A percentile compares a stretch with the other conserved stretches of the same genome.
These are phyloP conservation scores for Tortricodes alternella DNA, from an alignment of 2,888 invertebrate species.

Conservation along the genomic window DNA sequence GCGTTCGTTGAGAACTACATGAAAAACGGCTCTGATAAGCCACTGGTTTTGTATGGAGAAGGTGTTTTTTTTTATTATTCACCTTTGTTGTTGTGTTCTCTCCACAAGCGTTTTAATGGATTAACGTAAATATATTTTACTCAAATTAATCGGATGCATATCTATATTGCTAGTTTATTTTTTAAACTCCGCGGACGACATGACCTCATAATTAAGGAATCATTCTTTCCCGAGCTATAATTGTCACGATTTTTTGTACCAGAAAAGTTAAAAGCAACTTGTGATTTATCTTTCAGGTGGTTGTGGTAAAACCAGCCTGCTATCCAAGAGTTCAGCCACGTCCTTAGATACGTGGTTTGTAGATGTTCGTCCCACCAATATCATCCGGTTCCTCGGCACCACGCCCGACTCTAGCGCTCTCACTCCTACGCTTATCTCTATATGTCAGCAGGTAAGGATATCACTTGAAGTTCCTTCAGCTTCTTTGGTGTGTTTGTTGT, in stretches of 20 bases:
- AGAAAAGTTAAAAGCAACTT: no score
- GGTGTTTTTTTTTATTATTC: constrained; percentile 59
- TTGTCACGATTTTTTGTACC: no score
- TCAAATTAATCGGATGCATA: no score
- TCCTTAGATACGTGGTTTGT: constrained; percentile 89
- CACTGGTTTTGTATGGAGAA: constrained; percentile 95
- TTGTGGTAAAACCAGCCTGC: constrained; percentile 97
- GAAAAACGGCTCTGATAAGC: constrained; percentile 92
- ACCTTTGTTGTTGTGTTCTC: background rate
- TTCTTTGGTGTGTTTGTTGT: no score
- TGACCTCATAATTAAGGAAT: no score
- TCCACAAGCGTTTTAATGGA: no score
- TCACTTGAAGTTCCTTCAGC: background rate
- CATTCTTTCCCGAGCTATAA: no score
- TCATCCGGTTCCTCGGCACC: constrained; percentile 96
- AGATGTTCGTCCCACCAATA: constrained; percentile 90
- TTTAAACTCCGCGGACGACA: no score
- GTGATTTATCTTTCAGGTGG: constrained; percentile 83
- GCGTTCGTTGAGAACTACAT: constrained; percentile 91
- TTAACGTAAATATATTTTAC: no score
- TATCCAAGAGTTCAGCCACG: constrained; percentile 95
- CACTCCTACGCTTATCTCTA: constrained; percentile 96
- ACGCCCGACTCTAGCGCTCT: constrained; percentile 98
- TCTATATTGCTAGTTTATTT: no score
- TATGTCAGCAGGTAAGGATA: constrained; percentile 93